Percentiles rank a stretch among this genome's conserved stretches.
Evolutionary conservation across 2,797 vertebrate genomes (phyloP).

Genomic region (Tapera naevia): DNA sequence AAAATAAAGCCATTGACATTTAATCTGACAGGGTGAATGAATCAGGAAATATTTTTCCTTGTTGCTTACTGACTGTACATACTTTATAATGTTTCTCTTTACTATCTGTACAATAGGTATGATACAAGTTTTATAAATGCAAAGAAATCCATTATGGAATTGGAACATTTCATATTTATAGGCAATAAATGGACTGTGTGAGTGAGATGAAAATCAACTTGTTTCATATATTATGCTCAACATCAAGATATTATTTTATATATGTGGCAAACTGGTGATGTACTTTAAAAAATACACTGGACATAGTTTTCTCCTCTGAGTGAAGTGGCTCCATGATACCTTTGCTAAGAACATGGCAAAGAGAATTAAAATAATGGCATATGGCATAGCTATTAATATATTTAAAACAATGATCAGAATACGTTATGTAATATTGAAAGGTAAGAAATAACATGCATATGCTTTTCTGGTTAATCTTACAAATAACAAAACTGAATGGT

Average conservation of each 20-base stretch:
- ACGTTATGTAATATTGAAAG: background rate
- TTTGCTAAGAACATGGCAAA: background rate
- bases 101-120: background rate
- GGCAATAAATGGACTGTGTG: background rate
- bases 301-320: background rate
- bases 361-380: background rate
- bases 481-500: background rate
- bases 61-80: background rate
- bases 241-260: background rate
- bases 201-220: background rate
- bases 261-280: background rate
- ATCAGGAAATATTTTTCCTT: background rate
- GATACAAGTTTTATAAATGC: background rate
- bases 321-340: background rate
- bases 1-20: background rate
- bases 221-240: background rate
- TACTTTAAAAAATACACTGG: background rate
- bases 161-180: background rate
- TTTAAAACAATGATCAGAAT: background rate
- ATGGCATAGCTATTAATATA: background rate
- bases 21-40: background rate
- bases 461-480: background rate
- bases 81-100: background rate
- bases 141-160: background rate
- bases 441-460: background rate